Conservation (phyloP, 1,140 invertebrate species). For the Heliconius congener region DNA sequence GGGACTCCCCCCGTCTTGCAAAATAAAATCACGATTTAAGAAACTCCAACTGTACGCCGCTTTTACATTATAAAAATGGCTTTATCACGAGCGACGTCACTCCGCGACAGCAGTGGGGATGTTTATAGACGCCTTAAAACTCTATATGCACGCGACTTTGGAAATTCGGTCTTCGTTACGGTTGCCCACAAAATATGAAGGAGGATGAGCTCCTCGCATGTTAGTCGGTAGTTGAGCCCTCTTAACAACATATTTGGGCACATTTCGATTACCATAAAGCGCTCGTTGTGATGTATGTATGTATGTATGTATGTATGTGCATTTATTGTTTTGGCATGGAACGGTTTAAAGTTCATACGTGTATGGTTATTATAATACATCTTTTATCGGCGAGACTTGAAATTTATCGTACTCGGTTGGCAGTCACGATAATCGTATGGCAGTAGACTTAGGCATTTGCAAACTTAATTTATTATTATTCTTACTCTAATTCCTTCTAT, state of each 20-base stretch:
- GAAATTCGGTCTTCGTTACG: conserved; percentile 70
- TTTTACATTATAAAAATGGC: conserved; percentile 63
- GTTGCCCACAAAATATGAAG: conserved; percentile 74
- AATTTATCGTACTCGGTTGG: conserved; percentile 32
- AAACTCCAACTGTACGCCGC: conserved; percentile 40
- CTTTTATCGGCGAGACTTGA: conserved; percentile 37
- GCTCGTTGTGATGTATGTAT: conserved; percentile 69
- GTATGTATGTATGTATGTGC: conserved; percentile 48
- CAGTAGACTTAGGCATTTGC: conserved; percentile 16
- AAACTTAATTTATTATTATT: conserved; percentile 10
- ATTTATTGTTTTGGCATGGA: conserved; percentile 59
- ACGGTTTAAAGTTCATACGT: conserved; percentile 40
- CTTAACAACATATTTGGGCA: conserved; percentile 80
- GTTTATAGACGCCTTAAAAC: conserved; percentile 74
- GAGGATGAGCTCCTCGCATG: conserved; percentile 71
- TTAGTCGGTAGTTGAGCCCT: conserved; percentile 72
- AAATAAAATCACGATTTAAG: conserved; percentile 47
- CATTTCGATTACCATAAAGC: conserved; percentile 82
- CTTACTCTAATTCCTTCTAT: conserved; percentile 4
- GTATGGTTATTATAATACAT: conserved; percentile 41
- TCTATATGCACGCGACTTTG: conserved; percentile 66
- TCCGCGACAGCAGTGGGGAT: conserved; percentile 62
- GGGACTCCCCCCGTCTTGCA: conserved; percentile 41
- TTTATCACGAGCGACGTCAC: conserved; percentile 58
- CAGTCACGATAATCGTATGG: conserved; percentile 36